Conservation (phyloP, 2,113 vertebrate species). For the Nyctereutes procyonoides region DNA sequence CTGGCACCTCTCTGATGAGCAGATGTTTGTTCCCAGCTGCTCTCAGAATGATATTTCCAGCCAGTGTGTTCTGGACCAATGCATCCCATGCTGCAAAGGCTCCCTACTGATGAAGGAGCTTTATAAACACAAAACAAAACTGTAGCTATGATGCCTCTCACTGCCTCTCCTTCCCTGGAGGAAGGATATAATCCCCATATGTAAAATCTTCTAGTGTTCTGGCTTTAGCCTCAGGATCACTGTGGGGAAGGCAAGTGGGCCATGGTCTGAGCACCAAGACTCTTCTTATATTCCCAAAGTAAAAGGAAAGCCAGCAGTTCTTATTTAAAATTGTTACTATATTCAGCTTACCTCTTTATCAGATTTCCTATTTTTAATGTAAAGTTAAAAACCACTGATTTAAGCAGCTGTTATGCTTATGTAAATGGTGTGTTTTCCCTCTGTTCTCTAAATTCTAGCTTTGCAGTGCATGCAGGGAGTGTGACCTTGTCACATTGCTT, state of each 20-base stretch:
- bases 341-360: background rate
- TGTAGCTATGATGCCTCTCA: accelerated
- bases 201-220: accelerated
- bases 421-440: background rate
- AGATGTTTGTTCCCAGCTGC: slow-evolving; percentile 20
- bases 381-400: background rate
- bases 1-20: background rate
- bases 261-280: background rate
- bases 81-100: too few species aligned
- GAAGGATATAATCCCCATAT: accelerated
- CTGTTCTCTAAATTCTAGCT: background rate
- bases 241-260: background rate
- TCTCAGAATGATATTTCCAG: background rate
- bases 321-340: background rate
- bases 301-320: background rate
- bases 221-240: background rate
- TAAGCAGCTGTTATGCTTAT: background rate
- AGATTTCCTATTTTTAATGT: background rate
- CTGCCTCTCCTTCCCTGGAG: background rate
- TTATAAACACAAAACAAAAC: background rate
- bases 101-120: background rate
- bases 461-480: accelerated
- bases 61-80: background rate
- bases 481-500: background rate
- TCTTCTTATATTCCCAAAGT: background rate